Evolutionary conservation across 2,888 invertebrate species (phyloP), one percentile per base, ranked within the genome.

Genomic region (Phanerotoma sp.): DNA sequence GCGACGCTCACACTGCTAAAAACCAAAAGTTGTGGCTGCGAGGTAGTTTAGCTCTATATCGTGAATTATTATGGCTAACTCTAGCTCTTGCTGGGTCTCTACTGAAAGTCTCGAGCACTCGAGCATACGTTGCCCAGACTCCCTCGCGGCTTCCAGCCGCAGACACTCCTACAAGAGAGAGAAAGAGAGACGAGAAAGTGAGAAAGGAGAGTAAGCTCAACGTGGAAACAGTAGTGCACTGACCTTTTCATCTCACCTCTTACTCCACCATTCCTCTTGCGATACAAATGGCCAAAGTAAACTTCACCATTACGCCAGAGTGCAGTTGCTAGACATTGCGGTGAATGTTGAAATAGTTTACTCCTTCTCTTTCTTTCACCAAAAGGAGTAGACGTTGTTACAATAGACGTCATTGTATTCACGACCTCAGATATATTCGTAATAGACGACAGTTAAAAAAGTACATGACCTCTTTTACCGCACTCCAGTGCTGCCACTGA

Each of bases 281-380:
- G 71, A 74, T 72, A 74, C 73, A 74, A 75, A 75, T 75, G 74
- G 70, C 69, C 65, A 73, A 73, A 74, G 75, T 75, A 73, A 75
- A 75, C 75, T 75, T 75, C 66, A 70, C 74, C 72, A 75, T 75
- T 75, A 75, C 74, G 64, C 48, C 51, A 48, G 28, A 33, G 35
- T 15, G 38, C 44, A 37, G 28, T 28, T 30, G 38, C 48, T 49
- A 60, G 64, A 57, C 61, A 58, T 56, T 58, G 55, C 46, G 62
- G 58, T 58, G 58, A 64, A 64, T 64, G 62, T 66, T 65, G 61
- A 57, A 57, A 51, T 42, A 32, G 22, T 51, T 25, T n/a, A n/a
- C n/a, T 42, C 32, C 35, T 6, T 49, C 44, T 25, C 25, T 53
- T n/a, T 38, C 33, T 46, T 25, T 18, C 11, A 5, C 25, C 18